Conservation (phyloP, 2,797 vertebrate genomes). For the Pseudochirops cupreus region DNA sequence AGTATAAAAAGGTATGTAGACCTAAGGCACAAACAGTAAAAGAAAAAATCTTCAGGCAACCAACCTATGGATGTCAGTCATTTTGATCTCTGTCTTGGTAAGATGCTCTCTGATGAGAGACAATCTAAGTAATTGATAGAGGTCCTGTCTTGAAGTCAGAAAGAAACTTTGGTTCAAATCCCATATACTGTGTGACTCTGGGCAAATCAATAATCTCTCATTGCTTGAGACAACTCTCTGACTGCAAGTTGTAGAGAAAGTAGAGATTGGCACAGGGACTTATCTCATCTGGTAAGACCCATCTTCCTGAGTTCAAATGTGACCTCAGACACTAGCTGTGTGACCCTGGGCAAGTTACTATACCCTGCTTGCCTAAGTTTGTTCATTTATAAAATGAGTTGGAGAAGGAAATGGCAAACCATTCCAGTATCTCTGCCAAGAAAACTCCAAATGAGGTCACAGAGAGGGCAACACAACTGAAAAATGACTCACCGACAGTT, state of each 20-base stretch:
- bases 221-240: not conserved
- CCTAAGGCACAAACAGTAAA: not conserved
- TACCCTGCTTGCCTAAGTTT: not conserved
- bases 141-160: not conserved
- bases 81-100: not conserved
- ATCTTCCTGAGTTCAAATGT: not conserved
- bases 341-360: not conserved
- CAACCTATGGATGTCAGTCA: not conserved
- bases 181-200: too few species aligned
- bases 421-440: not conserved
- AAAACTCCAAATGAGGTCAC: not conserved
- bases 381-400: not conserved
- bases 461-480: not conserved
- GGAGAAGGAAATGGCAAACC: not conserved
- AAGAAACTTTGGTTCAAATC: too few species aligned
- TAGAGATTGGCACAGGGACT: not conserved
- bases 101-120: not conserved
- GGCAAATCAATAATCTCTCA: not conserved
- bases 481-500: not conserved
- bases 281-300: not conserved
- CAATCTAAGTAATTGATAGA: not conserved
- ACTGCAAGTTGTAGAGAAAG: not conserved
- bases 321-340: not conserved
- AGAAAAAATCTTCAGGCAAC: not conserved
- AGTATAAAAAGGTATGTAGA: constrained; percentile 68